Evolutionary conservation across 2,113 vertebrate genomes (phyloP), one percentile per base, ranked within the genome.

Genomic region (Lophotis ruficrista): DNA sequence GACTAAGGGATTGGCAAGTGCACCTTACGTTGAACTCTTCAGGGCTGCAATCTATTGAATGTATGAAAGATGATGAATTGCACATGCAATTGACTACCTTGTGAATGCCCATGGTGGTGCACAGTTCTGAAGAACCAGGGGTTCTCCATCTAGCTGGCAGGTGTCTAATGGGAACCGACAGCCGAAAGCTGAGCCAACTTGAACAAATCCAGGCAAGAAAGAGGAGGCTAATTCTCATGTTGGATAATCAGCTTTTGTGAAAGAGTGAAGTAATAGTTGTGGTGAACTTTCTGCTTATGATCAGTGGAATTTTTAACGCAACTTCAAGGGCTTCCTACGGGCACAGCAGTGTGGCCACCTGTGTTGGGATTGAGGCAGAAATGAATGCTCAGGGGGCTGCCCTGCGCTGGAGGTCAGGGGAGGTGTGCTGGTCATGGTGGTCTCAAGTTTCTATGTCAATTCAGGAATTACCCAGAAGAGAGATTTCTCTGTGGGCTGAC

Each of bases 311-410:
- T 69, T 83, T 64, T 43, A 79, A 28, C 18, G 12, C 0, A 10
- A 16, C 11, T 20, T 12, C 28, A 23, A 19, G 20, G 27, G 7
- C 17, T 69, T 77, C 23, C 51, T 56, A 7, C 15, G 51, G 22
- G 19, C 1, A 0, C 25, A 21, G 33, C 1, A 0, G 17, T n/a
- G 56, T 5, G 9, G 53, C 28, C 43, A 11, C 17, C 45, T 27
- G 6, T 47, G 3, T 4, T 51, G 69, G 58, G 19, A 56, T 20
- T 7, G 12, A 35, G 68, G 23, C 78, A 84, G 38, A 72, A 50
- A 23, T 17, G 31, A 64, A 37, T 2, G 4, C 35, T 57, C 35
- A 6, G 30, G 68, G 37, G 48, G 18, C 47, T 79, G 41, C 38
- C 13, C 48, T n/a, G n/a, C 10, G 2, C 28, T 7, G 31, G 45